Base-by-base conservation (phyloP, 2,888 invertebrate genomes). In the Lepetodrilus schrolli region DNA sequence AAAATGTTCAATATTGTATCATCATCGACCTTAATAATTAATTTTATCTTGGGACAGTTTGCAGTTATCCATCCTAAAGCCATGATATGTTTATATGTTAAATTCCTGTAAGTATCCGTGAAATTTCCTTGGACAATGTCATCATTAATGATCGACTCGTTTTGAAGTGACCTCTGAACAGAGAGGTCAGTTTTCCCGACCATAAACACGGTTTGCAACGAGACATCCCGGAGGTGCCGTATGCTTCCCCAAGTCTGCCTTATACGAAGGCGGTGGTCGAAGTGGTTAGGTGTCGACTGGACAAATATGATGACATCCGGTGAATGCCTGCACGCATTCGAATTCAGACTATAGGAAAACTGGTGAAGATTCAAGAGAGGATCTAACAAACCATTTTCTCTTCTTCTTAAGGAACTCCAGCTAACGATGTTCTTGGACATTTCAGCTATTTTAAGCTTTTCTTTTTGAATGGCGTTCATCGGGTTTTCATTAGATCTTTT, bases 1-100 rank as follows among this genome's bases (percentile, higher is more conserved):
- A 95, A 88, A 87, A 85, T 74, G 70, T 90, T 88, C 4, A 90
- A 83, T 74, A 90, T 84, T 0, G 87, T 87, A 66, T 90, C 90
- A 74, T 90, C 90, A 74, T 90, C 90, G 1, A 83, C 81, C 75
- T 90, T 90, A n/a, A 90, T 77, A 23, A 90, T 78, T 70, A 84
- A 89, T 50, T 83, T 83, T 0, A 87, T 86, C 37, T 83, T 76
- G 13, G 78, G 83, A 75, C 90, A 90, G 73, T 82, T 81, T 36
- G 81, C 82, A 3, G 83, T 74, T 0, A 87, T 82, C 90, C 90
- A 90, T 70, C 79, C 72, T 4, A 81, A 51, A 0, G 78, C 79
- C 80, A 89, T 88, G 13, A 90, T 78, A 75, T 89, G 86, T 70
- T 90, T 90, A 73, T 85, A 84, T 0, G 90, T 90, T 23, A 90